Evolutionary conservation across 2,113 vertebrate genomes (phyloP).

Genomic region (Polypterus senegalus): DNA sequence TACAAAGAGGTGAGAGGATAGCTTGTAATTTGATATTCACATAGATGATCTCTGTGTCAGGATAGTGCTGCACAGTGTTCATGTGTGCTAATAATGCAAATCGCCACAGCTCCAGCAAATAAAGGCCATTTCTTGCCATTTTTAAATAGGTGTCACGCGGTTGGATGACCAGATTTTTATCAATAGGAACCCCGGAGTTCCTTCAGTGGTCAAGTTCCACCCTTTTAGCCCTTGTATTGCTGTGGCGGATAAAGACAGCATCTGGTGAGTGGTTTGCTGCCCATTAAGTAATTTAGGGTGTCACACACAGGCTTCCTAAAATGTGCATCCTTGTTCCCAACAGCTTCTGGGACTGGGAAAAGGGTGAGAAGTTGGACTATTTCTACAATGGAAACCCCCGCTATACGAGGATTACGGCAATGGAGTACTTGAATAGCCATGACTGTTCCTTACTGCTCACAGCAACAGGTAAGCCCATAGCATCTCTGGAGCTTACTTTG

Average conservation of each 20-base stretch:
- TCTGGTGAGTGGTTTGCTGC: conserved; percentile 54
- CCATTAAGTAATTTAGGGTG: accelerated
- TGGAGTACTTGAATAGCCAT: conserved; percentile 93
- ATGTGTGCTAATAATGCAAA: too few species aligned
- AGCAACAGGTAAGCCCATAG: conserved; percentile 52
- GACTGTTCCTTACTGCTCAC: conserved; percentile 74
- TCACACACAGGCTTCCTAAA: background rate
- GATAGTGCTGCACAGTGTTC: too few species aligned
- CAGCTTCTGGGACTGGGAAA: conserved; percentile 98
- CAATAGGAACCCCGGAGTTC: conserved; percentile 88
- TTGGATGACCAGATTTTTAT: conserved; percentile 97
- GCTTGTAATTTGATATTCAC: too few species aligned
- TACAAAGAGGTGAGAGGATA: conserved; percentile 63
- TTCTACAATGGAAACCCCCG: conserved; percentile 97
- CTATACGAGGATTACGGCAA: conserved; percentile 87
- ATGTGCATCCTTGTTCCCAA: background rate
- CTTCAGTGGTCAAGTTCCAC: conserved; percentile 92
- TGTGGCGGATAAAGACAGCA: conserved; percentile 93
- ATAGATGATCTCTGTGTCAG: too few species aligned
- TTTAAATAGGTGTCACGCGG: conserved; percentile 63
- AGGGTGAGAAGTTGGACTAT: conserved; percentile 86
- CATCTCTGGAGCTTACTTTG: too few species aligned
- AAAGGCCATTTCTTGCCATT: background rate
- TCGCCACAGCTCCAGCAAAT: too few species aligned
- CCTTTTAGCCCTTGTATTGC: conserved; percentile 91